Evolutionary conservation across 1,140 invertebrate species (phyloP), one percentile per base, ranked within the genome.

Genomic region (Drosophila tropicalis): DNA sequence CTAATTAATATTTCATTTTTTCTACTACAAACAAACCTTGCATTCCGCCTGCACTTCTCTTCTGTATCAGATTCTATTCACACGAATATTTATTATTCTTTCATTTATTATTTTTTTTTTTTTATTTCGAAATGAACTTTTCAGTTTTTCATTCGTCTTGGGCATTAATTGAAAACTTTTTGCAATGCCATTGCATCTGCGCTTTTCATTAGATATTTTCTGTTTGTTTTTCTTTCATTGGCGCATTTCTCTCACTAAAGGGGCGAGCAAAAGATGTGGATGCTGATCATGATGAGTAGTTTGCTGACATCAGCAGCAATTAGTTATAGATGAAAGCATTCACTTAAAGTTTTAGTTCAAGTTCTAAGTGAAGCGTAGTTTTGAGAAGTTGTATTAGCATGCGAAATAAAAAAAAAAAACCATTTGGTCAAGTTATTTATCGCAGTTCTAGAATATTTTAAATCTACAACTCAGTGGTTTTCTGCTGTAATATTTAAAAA

Each of bases 1-100:
- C 84, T 87, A 87, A 87, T 87, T 87, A 87, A 87, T 87, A 87
- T 87, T 87, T 87, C 76, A 89, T 63, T 76, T 64, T 67, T 67
- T 34, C 55, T 68, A 76, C 69, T 70, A 76, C 72, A 76, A 76
- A 76, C 68, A 76, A 76, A 76, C 73, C 41, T 62, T 55, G 47
- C 36, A 61, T 54, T 34, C 54, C 67, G 58, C 57, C 9, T 44
- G 29, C 17, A 15, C 22, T n/a, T 62, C 40, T n/a, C 39, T 29
- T 12, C n/a, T 40, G 13, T n/a, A 9, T 12, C 22, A 40, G 12
- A 19, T 29, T 34, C 19, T 19, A 12, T 64, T 7, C 32, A 47
- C 29, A 36, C 12, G 12, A n/a, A 19, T 13, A 36, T 47, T 17
- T 32, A 55, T 51, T 65, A 60, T 74, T 67, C 44, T 60, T 55